Evolutionary conservation across 2,113 vertebrate species (phyloP), one percentile per base, ranked within the genome.

Genomic region (Daboia siamensis): DNA sequence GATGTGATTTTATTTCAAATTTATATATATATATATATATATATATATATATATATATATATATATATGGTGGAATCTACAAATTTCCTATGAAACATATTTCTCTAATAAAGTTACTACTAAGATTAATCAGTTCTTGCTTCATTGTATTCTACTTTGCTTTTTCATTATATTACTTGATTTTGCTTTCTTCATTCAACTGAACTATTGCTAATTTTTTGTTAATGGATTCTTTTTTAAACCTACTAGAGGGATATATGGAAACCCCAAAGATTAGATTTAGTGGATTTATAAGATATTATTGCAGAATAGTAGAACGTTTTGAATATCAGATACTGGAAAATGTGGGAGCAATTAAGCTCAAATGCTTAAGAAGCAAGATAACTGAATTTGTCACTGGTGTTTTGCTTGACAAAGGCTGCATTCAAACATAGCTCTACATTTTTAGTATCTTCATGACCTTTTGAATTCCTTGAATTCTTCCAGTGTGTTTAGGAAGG

Each of bases 261-360:
- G 95, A 93, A 97, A 90, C 51, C 11, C 23, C 92, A 90, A 92
- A 93, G 90, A 94, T 97, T 96, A 98, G 96, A 51, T 51, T 51
- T 97, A 98, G 98, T 98, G 97, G 97, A 98, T 97, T 97, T 96
- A 96, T 98, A 97, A 97, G 97, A 98, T 97, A 97, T 96, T 93
- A 61, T 56, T 88, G 87, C 59, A 64, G 48, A 17, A 94, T 26
- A 74, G 44, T 92, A 90, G 64, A 61, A 90, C 93, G 93, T 88
- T 91, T 57, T 93, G 92, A 95, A 61, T 87, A 26, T 44, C 52
- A 91, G 44, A n/a, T 85, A 23, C 29, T 90, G 86, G 74, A 80
- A 90, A 15, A 86, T 5, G 33, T 55, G 24, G n/a, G 90, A 90
- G 39, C 69, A 93, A 52, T 61, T 10, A 93, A 29, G 44, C 23